A percentile compares a stretch with the other conserved stretches of the same genome.
These are phyloP conservation scores for Papilio glaucus DNA, from an alignment of 1,140 invertebrate genomes.

Conservation along the genomic window DNA sequence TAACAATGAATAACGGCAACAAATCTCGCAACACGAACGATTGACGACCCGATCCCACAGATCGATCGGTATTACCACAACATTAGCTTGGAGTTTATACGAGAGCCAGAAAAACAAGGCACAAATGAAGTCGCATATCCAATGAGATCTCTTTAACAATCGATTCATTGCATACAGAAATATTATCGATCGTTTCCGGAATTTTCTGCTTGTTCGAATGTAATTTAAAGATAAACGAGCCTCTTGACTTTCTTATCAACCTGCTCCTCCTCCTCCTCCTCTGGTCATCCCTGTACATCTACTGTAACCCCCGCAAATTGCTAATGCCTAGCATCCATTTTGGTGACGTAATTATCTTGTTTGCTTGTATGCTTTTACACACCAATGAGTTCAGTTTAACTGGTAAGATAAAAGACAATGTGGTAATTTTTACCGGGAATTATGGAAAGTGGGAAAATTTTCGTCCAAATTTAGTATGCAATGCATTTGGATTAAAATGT, in stretches of 20 bases:
- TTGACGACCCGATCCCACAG: neutral
- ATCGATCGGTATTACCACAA: neutral
- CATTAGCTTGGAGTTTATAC: neutral
- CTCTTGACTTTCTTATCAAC: too few species aligned
- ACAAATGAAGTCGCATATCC: neutral
- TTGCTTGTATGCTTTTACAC: neutral
- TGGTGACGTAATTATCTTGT: too few species aligned
- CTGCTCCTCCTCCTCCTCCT: too few species aligned
- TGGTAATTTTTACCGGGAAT: neutral
- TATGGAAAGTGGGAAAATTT: too few species aligned
- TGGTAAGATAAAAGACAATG: neutral
- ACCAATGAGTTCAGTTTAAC: neutral
- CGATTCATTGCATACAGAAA: neutral
- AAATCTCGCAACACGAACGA: neutral
- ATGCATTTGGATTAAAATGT: too few species aligned
- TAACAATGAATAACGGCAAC: constrained; percentile 5
- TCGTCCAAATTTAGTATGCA: too few species aligned
- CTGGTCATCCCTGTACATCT: too few species aligned
- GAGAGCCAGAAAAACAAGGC: neutral
- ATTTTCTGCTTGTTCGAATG: too few species aligned
- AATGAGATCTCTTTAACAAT: neutral
- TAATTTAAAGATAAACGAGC: too few species aligned
- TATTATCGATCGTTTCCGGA: neutral
- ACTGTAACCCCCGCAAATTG: too few species aligned
- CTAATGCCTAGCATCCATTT: too few species aligned